phyloP scores from a whole-genome alignment of 1,140 invertebrate species.

The Mylabris phalerata region DNA sequence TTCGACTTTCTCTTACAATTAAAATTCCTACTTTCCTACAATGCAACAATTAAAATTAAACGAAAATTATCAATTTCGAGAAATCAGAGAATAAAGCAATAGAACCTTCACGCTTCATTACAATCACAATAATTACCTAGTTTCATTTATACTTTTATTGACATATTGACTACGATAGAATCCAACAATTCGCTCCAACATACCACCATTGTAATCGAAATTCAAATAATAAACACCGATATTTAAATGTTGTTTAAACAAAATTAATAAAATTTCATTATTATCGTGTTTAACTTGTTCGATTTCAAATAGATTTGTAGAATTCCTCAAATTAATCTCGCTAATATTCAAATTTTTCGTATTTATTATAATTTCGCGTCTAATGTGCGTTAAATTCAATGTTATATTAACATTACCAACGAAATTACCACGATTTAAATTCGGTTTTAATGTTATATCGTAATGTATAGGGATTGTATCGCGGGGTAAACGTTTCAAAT shows the following conservation, averaged over 20 bases:
- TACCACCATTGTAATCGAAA: constrained; percentile 61
- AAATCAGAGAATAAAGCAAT: background rate
- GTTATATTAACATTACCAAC: constrained; percentile 65
- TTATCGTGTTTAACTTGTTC: constrained; percentile 45
- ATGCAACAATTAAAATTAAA: too few relatives aligned
- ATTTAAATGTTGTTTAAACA: constrained; percentile 45
- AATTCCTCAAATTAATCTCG: constrained; percentile 35
- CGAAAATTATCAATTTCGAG: too few relatives aligned
- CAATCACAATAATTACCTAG: constrained; percentile 46
- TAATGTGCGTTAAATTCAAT: constrained; percentile 49
- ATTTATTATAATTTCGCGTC: constrained; percentile 63
- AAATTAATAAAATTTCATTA: constrained; percentile 62
- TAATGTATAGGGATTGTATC: constrained; percentile 66
- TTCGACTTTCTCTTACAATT: background rate
- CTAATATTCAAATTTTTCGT: constrained; percentile 55
- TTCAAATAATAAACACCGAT: constrained; percentile 56
- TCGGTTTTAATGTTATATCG: constrained; percentile 64
- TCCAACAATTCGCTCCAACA: constrained; percentile 63
- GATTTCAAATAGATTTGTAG: constrained; percentile 8
- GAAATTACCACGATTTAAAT: constrained; percentile 63
- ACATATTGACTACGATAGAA: constrained; percentile 73
- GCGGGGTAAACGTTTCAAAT: constrained; percentile 52
- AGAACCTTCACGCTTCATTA: constrained; percentile 3
- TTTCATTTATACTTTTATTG: constrained; percentile 49
- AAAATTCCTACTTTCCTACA: background rate